Conservation (phyloP, 2,113 vertebrate species). For the Tachysurus vachellii region DNA sequence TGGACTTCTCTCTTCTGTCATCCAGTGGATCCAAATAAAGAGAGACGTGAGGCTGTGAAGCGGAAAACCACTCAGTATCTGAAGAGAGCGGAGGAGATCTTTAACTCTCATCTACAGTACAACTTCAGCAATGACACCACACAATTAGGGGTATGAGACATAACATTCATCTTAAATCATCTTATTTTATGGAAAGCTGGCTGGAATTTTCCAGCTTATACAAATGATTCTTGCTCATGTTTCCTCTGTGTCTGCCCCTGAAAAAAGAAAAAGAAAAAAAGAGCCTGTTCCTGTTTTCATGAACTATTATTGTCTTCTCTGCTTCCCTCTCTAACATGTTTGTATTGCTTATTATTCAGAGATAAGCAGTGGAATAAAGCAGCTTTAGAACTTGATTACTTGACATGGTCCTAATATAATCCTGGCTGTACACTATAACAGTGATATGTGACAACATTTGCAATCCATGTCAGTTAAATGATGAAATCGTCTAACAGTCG, state of each 20-base stretch:
- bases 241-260: not conserved
- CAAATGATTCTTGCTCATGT: not conserved
- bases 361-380: not conserved
- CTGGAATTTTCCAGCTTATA: not conserved
- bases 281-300: not conserved
- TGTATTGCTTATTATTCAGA: not conserved
- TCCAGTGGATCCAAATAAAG: constrained; percentile 94
- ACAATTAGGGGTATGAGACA: constrained; percentile 71
- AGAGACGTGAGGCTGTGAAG: constrained; percentile 91
- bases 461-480: not conserved
- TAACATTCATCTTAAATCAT: not conserved
- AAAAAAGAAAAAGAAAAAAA: too few species aligned
- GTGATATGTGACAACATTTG: too few species aligned
- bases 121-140: constrained; percentile 71
- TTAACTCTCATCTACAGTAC: constrained; percentile 91
- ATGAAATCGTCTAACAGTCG: not conserved
- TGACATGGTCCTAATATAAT: too few species aligned
- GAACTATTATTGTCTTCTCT: not conserved
- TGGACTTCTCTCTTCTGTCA: constrained; percentile 10
- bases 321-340: not conserved
- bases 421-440: too few species aligned
- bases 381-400: not conserved
- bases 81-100: constrained; percentile 95
- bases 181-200: not conserved
- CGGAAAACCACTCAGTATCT: constrained; percentile 94